Percentiles rank a stretch among this genome's conserved stretches.
These are phyloP conservation scores for Empidonax traillii DNA, from an alignment of 2,113 vertebrate species.

Conservation along the genomic window DNA sequence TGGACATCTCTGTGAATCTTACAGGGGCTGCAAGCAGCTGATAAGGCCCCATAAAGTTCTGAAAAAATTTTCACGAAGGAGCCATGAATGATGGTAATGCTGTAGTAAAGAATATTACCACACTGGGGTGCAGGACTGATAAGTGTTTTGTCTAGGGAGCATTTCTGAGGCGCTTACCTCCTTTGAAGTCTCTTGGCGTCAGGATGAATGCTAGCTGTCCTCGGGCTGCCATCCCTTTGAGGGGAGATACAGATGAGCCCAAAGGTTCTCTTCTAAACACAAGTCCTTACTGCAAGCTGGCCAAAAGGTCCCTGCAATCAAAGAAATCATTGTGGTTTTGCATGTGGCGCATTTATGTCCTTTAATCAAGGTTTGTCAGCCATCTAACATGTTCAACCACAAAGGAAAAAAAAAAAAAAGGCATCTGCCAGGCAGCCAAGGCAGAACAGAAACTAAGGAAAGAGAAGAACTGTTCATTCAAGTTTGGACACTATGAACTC, in stretches of 20 bases:
- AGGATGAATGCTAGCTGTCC: slow-evolving; percentile 66
- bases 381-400: slow-evolving; percentile 50
- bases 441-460: neutral
- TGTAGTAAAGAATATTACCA: neutral
- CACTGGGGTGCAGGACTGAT: neutral
- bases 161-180: slow-evolving; percentile 69
- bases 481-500: neutral
- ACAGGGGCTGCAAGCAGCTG: neutral
- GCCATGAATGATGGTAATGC: neutral
- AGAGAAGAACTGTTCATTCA: neutral
- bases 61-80: neutral
- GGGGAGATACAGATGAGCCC: slow-evolving; percentile 63
- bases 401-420: neutral
- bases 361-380: slow-evolving; percentile 51
- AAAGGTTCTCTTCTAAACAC: slow-evolving; percentile 74
- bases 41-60: neutral
- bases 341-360: slow-evolving; percentile 47
- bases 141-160: slow-evolving; percentile 15
- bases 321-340: slow-evolving; percentile 71
- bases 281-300: slow-evolving; percentile 67
- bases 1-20: neutral
- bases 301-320: slow-evolving; percentile 72
- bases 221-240: slow-evolving; percentile 67
- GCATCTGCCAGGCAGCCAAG: neutral
- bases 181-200: slow-evolving; percentile 48